Conservation (phyloP, 1,140 invertebrate species). For the Hestina assimilis region DNA sequence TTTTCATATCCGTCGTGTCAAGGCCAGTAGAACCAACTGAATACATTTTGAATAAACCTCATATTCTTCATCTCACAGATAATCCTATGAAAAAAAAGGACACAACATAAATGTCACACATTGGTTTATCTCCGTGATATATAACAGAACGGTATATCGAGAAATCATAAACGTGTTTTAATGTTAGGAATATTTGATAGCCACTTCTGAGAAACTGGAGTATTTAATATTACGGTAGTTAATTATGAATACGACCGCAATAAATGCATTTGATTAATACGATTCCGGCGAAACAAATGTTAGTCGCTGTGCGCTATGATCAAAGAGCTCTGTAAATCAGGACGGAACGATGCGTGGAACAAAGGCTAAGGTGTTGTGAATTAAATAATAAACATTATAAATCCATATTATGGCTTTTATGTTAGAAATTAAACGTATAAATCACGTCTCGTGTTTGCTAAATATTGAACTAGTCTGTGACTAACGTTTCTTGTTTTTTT, state of each 20-base stretch:
- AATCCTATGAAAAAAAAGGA: slow-evolving; percentile 11
- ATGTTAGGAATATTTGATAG: slow-evolving; percentile 75
- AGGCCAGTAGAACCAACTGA: too few species aligned
- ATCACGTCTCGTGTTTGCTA: slow-evolving; percentile 7
- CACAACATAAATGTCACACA: slow-evolving; percentile 33
- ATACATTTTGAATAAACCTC: too few species aligned
- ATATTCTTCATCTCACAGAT: not conserved
- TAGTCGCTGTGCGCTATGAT: slow-evolving; percentile 57
- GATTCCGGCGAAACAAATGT: slow-evolving; percentile 65
- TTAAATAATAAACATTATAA: slow-evolving; percentile 35
- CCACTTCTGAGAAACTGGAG: slow-evolving; percentile 61
- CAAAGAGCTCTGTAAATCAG: slow-evolving; percentile 63
- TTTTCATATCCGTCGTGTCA: too few species aligned
- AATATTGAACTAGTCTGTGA: not conserved
- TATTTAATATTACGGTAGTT: slow-evolving; percentile 68
- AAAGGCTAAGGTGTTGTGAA: slow-evolving; percentile 46
- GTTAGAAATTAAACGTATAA: slow-evolving; percentile 7
- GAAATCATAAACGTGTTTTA: slow-evolving; percentile 59
- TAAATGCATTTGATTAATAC: slow-evolving; percentile 74
- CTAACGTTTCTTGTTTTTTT: not conserved
- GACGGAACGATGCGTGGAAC: slow-evolving; percentile 52
- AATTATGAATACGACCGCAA: slow-evolving; percentile 64
- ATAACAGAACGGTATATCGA: slow-evolving; percentile 52
- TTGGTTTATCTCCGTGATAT: slow-evolving; percentile 61
- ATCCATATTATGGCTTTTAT: slow-evolving; percentile 18